Percentiles rank a stretch among this genome's conserved stretches.
These are phyloP conservation scores for Melanophora roralis DNA, from an alignment of 2,888 invertebrate species.

Conservation along the genomic window DNA sequence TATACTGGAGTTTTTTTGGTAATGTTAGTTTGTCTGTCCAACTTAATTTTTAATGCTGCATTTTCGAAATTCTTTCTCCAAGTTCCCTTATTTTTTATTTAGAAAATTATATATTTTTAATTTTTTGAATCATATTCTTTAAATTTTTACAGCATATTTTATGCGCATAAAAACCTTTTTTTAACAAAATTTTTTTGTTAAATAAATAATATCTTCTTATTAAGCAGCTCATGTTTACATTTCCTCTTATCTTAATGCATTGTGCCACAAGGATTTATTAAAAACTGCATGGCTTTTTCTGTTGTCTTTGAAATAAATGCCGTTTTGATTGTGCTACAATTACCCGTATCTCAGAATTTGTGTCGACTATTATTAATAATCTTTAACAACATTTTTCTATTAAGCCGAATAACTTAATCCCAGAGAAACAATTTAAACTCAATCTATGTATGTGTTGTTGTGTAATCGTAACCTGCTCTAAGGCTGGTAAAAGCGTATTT, in stretches of 20 bases:
- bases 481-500: slow-evolving; percentile 2
- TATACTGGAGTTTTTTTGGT: too few species aligned
- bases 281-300: slow-evolving; percentile 25
- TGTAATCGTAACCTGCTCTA: slow-evolving; percentile 21
- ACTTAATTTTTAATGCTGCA: too few species aligned
- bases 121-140: too few species aligned
- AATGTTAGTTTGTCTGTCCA: too few species aligned
- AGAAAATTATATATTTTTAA: too few species aligned
- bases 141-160: too few species aligned
- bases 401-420: slow-evolving; percentile 58
- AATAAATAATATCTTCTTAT: neutral
- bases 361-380: slow-evolving; percentile 42
- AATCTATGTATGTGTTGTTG: neutral
- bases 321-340: slow-evolving; percentile 13
- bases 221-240: slow-evolving; percentile 37
- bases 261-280: slow-evolving; percentile 33
- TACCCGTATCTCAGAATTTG: slow-evolving; percentile 12
- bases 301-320: neutral
- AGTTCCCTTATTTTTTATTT: too few species aligned
- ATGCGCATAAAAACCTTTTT: too few species aligned
- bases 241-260: slow-evolving; percentile 4
- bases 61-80: too few species aligned
- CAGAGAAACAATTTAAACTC: slow-evolving; percentile 1
- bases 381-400: slow-evolving; percentile 56
- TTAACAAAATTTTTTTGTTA: too few species aligned